phyloP scores from a whole-genome alignment of 1,140 invertebrate genomes.

The Magallana gigas region DNA sequence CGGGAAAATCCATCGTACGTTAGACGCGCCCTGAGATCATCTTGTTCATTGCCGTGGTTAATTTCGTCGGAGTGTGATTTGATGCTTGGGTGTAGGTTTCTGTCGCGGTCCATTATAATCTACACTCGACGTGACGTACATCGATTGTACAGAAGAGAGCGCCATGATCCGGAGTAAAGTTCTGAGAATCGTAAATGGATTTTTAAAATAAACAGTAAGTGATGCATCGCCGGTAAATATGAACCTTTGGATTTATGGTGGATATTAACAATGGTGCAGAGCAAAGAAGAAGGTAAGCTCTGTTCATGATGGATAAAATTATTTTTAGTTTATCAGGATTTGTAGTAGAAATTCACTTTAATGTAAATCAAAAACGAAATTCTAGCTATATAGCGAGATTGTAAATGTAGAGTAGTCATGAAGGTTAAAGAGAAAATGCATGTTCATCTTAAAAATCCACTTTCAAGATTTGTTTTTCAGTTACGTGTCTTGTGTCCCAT shows the following conservation, averaged over 20 bases:
- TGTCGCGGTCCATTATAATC: conserved; percentile 3
- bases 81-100: not conserved
- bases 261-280: conserved; percentile 24
- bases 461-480: no score
- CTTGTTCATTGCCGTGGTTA: conserved; percentile 28
- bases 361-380: no score
- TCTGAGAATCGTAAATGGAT: conserved; percentile 2
- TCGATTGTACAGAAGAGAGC: not conserved
- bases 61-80: conserved; percentile 26
- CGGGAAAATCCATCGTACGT: conserved; percentile 24
- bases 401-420: no score
- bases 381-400: no score
- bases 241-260: not conserved
- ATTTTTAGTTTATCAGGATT: no score
- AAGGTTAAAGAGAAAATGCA: no score
- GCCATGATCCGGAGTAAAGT: not conserved
- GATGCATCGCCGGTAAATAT: not conserved
- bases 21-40: conserved; percentile 8
- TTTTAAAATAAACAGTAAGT: not conserved
- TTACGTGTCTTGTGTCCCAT: no score
- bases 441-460: no score
- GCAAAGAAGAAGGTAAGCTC: conserved; percentile 14
- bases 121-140: not conserved
- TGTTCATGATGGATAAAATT: not conserved
- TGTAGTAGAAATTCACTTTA: no score